phyloP scores from a whole-genome alignment of 2,797 vertebrate genomes.

The Sebastes trivittatus region DNA sequence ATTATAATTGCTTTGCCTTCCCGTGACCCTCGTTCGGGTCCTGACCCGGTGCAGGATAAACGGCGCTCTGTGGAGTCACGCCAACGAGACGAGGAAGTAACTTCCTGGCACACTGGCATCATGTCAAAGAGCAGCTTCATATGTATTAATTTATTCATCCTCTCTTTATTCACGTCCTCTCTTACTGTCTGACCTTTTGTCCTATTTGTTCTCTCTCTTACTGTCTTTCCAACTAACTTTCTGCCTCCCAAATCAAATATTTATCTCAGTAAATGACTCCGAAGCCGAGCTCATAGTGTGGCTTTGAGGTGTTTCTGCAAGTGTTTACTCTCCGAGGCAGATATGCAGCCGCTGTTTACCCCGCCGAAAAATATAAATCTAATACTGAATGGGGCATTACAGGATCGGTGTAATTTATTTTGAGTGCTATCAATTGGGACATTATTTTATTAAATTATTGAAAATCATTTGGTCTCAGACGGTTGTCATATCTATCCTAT shows the following conservation, averaged over 20 bases:
- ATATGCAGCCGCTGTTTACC: neutral
- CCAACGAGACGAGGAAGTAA: constrained; percentile 7
- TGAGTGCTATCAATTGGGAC: neutral
- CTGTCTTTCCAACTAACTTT: neutral
- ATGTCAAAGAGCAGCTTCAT: constrained; percentile 46
- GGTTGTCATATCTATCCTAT: neutral
- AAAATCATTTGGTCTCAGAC: constrained; percentile 4
- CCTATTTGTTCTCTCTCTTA: neutral
- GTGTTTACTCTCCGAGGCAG: neutral
- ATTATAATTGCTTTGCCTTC: constrained; percentile 9
- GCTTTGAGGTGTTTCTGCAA: neutral
- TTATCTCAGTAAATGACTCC: constrained; percentile 8
- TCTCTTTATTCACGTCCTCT: constrained; percentile 1
- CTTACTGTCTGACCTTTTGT: constrained; percentile 6
- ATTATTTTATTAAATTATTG: neutral
- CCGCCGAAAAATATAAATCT: neutral
- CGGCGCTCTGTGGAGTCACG: constrained; percentile 2
- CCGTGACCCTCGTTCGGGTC: neutral
- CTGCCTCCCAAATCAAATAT: constrained; percentile 15
- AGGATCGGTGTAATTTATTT: neutral
- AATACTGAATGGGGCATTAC: neutral
- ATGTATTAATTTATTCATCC: constrained; percentile 64
- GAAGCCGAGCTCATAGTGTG: neutral
- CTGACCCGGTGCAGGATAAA: constrained; percentile 19
- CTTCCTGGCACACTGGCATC: constrained; percentile 17